Evolutionary conservation across 2,888 invertebrate species (phyloP).

Genomic region (Dicycla oo): DNA sequence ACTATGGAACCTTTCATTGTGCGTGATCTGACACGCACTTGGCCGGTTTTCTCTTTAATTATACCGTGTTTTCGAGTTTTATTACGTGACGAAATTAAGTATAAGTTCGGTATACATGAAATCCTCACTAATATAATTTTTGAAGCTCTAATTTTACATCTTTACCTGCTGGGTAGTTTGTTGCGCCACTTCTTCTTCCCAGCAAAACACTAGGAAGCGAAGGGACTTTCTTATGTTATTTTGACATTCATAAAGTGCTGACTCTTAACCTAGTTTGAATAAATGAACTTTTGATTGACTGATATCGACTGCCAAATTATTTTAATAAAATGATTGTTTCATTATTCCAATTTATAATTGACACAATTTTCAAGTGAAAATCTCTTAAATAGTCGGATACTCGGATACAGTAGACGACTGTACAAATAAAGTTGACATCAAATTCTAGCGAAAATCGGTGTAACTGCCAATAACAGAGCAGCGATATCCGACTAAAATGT

Average conservation of each 20-base stretch:
- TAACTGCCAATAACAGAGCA: conserved; percentile 40
- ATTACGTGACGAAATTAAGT: not conserved
- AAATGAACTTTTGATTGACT: not conserved
- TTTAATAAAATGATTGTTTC: not conserved
- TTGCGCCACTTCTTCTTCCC: not conserved
- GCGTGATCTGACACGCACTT: no score
- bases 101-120: not conserved
- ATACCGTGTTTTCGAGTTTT: not conserved
- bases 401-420: not conserved
- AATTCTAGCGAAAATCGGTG: conserved; percentile 37
- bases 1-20: no score
- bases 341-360: not conserved
- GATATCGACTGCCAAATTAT: not conserved
- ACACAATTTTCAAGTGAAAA: not conserved
- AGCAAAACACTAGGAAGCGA: not conserved
- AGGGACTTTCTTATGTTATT: not conserved
- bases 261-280: not conserved
- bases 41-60: not conserved
- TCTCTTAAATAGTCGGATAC: not conserved
- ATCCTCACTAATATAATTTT: not conserved
- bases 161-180: not conserved
- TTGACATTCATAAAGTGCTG: not conserved
- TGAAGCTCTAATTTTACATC: not conserved
- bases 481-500: conserved; percentile 40
- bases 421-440: conserved; percentile 12